Percentiles rank a stretch among this genome's conserved stretches.
Evolutionary conservation across 2,888 invertebrate genomes (phyloP).

Genomic region (Drosophila niveifrons): DNA sequence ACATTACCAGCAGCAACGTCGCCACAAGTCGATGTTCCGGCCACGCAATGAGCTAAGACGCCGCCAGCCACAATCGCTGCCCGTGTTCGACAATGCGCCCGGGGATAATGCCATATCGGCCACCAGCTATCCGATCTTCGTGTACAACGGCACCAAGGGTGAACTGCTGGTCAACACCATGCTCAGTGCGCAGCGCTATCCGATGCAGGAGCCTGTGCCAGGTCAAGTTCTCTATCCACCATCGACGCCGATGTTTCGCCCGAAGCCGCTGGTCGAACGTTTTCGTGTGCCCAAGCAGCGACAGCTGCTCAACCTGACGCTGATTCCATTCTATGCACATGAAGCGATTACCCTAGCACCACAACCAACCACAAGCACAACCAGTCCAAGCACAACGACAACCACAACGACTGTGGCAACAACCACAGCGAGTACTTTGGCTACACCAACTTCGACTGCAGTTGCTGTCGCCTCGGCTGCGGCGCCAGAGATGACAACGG

Average conservation of each 20-base stretch:
- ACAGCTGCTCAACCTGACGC: slow-evolving; percentile 72
- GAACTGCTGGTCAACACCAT: slow-evolving; percentile 83
- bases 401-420: background rate
- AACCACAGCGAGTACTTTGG: too few relatives aligned
- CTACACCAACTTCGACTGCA: too few relatives aligned
- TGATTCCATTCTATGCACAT: slow-evolving; percentile 84
- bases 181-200: slow-evolving; percentile 79
- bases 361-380: slow-evolving; percentile 1
- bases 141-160: slow-evolving; percentile 81
- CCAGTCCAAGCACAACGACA: background rate
- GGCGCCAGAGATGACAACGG: background rate
- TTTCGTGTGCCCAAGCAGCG: slow-evolving; percentile 60
- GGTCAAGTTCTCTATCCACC: slow-evolving; percentile 84
- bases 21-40: background rate
- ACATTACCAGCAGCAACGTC: slow-evolving; percentile 2
- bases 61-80: slow-evolving; percentile 54
- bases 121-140: slow-evolving; percentile 68
- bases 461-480: too few relatives aligned
- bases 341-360: slow-evolving; percentile 73
- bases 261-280: slow-evolving; percentile 76
- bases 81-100: slow-evolving; percentile 74
- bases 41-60: slow-evolving; percentile 30
- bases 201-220: slow-evolving; percentile 84
- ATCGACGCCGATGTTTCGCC: slow-evolving; percentile 77
- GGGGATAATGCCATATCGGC: slow-evolving; percentile 57